These are phyloP conservation scores for Phataginus tetradactyla DNA, from an alignment of 2,797 vertebrate genomes.

Conservation along the genomic window DNA sequence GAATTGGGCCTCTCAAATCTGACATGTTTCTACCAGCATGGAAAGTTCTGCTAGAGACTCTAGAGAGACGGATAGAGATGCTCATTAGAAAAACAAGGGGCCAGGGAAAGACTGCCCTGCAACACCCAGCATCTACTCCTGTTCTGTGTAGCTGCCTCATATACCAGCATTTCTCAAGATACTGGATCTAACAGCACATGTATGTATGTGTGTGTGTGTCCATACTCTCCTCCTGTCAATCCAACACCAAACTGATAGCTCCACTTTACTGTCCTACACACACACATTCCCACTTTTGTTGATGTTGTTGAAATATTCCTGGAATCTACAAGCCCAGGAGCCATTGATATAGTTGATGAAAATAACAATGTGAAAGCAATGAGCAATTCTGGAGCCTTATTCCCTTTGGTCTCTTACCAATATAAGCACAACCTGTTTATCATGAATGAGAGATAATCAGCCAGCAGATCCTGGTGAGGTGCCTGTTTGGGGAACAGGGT, in stretches of 20 bases:
- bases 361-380: not conserved
- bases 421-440: not conserved
- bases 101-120: not conserved
- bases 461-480: not conserved
- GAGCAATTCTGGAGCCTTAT: not conserved
- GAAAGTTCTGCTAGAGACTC: no score
- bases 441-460: not conserved
- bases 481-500: not conserved
- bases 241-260: not conserved
- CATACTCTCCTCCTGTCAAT: not conserved
- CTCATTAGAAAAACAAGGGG: not conserved
- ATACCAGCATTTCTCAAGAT: not conserved
- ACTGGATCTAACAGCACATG: no score
- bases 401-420: not conserved
- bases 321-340: not conserved
- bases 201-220: fast-evolving
- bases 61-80: not conserved
- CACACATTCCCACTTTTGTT: not conserved
- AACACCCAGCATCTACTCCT: fast-evolving
- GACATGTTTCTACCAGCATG: not conserved
- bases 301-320: not conserved
- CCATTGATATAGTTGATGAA: not conserved
- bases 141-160: not conserved
- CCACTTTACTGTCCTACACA: not conserved
- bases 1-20: not conserved